Evolutionary conservation across 2,797 vertebrate species (phyloP).

Genomic region (Xenentodon cancila): DNA sequence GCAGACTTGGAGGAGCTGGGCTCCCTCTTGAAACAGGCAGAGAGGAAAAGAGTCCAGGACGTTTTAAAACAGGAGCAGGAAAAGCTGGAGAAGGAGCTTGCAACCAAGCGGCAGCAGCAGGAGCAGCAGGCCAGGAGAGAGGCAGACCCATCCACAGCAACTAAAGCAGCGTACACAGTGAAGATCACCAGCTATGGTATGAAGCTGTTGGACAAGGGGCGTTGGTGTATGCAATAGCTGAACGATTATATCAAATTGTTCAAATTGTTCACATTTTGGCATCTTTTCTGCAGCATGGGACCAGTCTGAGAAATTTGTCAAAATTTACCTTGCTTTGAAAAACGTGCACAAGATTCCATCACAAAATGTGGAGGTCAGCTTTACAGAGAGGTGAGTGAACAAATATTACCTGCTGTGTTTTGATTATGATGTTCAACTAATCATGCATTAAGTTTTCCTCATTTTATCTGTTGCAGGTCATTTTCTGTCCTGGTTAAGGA

Average conservation of each 20-base stretch:
- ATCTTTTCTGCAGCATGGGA: constrained; percentile 89
- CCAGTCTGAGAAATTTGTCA: constrained; percentile 97
- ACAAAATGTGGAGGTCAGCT: constrained; percentile 90
- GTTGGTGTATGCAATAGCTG: background rate
- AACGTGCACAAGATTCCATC: constrained; percentile 90
- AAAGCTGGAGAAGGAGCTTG: constrained; percentile 90
- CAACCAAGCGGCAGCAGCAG: constrained; percentile 82
- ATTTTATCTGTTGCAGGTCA: constrained; percentile 78
- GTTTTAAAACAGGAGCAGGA: constrained; percentile 86
- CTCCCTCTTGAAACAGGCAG: constrained; percentile 82
- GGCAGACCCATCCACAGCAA: constrained; percentile 46
- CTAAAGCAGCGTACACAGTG: constrained; percentile 87
- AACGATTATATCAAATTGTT: background rate
- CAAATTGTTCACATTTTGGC: background rate
- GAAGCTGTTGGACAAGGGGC: background rate
- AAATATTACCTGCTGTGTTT: background rate
- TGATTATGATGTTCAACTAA: background rate
- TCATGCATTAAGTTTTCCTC: background rate
- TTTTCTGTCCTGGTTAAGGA: constrained; percentile 92
- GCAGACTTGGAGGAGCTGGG: constrained; percentile 90
- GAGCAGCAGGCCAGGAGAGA: constrained; percentile 80
- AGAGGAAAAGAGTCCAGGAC: constrained; percentile 87
- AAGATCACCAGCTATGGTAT: constrained; percentile 97
- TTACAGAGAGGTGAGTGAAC: constrained; percentile 88
- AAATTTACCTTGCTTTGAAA: constrained; percentile 93